Conservation (phyloP, 2,797 vertebrate species). For the Molossus molossus region DNA sequence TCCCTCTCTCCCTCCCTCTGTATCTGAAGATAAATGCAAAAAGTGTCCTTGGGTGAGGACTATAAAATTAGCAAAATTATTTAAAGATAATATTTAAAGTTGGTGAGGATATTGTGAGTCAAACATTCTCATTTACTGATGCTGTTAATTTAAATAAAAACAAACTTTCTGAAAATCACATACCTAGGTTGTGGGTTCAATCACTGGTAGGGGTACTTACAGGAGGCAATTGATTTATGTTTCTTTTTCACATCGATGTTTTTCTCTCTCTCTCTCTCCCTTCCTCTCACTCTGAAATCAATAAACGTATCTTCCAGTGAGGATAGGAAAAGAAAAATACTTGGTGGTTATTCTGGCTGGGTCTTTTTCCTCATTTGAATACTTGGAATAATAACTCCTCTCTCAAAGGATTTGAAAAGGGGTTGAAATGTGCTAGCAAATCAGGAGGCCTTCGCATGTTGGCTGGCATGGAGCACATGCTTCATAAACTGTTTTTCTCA, state of each 20-base stretch:
- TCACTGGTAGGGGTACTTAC: too few species aligned
- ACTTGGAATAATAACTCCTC: background rate
- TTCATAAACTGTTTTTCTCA: background rate
- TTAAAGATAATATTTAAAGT: background rate
- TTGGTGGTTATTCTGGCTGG: background rate
- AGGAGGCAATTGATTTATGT: too few species aligned
- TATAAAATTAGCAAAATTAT: constrained; percentile 25
- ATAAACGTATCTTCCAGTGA: background rate
- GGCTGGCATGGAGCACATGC: background rate
- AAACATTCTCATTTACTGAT: constrained; percentile 47
- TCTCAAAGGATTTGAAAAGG: background rate
- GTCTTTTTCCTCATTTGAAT: constrained; percentile 29
- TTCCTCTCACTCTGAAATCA: background rate
- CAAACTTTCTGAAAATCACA: background rate
- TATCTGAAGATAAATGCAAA: too few species aligned
- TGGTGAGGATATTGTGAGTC: constrained; percentile 3
- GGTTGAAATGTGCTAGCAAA: background rate
- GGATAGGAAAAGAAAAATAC: background rate
- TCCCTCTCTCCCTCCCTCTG: too few species aligned
- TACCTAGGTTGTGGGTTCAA: too few species aligned
- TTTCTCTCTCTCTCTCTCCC: too few species aligned
- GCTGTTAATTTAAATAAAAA: constrained; percentile 32
- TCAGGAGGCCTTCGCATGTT: background rate
- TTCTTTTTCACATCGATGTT: too few species aligned
- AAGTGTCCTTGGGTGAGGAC: too few species aligned